Conservation (phyloP, 2,113 vertebrate species). For the Apeltes quadracus region DNA sequence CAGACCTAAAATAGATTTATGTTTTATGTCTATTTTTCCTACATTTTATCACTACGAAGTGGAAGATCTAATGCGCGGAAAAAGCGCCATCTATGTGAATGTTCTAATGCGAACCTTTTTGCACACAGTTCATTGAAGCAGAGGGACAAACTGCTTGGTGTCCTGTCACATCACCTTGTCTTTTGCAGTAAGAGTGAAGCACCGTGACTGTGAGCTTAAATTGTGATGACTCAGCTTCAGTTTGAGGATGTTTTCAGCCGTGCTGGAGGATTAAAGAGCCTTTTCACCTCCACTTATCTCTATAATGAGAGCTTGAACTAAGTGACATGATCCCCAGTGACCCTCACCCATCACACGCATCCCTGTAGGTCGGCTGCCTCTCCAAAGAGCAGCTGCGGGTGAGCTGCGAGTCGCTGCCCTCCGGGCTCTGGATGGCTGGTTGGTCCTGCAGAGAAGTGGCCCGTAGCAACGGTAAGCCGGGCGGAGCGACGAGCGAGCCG, state of each 20-base stretch:
- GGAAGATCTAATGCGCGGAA: neutral
- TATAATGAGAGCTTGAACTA: neutral
- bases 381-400: constrained; percentile 80
- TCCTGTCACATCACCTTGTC: constrained; percentile 8
- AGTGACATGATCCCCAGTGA: neutral
- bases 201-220: constrained; percentile 30
- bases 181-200: constrained; percentile 43
- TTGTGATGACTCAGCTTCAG: constrained; percentile 27
- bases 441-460: constrained; percentile 83
- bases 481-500: constrained; percentile 58
- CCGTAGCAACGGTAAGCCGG: constrained; percentile 76
- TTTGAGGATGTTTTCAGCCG: constrained; percentile 36
- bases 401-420: constrained; percentile 54
- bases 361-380: constrained; percentile 58
- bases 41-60: neutral
- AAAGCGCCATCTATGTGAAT: neutral
- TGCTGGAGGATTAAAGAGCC: constrained; percentile 26
- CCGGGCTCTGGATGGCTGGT: constrained; percentile 57
- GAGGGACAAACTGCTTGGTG: neutral
- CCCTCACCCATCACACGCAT: constrained; percentile 71
- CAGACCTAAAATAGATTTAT: neutral
- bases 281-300: neutral
- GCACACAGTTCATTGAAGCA: constrained; percentile 6
- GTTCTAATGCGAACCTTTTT: neutral
- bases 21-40: neutral